Percentiles rank a stretch among this genome's conserved stretches.
Evolutionary conservation across 2,888 invertebrate genomes (phyloP).

Genomic region (Napeogenes sylphis): DNA sequence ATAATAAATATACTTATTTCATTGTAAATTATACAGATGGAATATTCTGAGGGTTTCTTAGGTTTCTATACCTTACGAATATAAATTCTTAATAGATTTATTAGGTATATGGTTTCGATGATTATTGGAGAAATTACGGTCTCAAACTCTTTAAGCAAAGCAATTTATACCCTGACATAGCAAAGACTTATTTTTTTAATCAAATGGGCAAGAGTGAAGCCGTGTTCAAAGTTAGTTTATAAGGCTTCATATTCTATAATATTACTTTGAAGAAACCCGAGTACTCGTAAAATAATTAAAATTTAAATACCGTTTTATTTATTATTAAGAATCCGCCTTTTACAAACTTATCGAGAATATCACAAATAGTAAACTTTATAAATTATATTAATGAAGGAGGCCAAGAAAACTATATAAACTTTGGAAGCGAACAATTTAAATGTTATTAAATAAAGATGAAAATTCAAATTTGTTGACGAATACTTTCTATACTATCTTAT

Average conservation of each 20-base stretch:
- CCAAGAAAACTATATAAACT: neutral
- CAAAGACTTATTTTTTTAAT: neutral
- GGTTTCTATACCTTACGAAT: too few species aligned
- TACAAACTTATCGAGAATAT: neutral
- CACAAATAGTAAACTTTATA: neutral
- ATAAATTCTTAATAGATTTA: too few species aligned
- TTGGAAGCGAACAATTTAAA: neutral
- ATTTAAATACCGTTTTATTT: neutral
- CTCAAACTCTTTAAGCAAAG: too few species aligned
- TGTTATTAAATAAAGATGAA: too few species aligned
- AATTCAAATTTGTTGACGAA: too few species aligned
- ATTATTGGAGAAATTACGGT: too few species aligned
- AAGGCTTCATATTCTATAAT: constrained; percentile 25
- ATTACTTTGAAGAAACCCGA: constrained; percentile 17
- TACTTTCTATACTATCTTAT: too few species aligned
- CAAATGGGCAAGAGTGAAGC: constrained; percentile 3
- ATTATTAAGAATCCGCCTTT: constrained; percentile 3
- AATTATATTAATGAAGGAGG: constrained; percentile 3
- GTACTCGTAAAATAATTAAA: constrained; percentile 7
- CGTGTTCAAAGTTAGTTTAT: constrained; percentile 18
- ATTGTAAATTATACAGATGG: too few species aligned
- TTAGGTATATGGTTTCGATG: too few species aligned
- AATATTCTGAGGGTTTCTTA: too few species aligned
- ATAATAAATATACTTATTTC: too few species aligned
- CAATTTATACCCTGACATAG: too few species aligned